Base-by-base conservation (phyloP, 2,797 vertebrate genomes). In the Tiaroga cobitis region DNA sequence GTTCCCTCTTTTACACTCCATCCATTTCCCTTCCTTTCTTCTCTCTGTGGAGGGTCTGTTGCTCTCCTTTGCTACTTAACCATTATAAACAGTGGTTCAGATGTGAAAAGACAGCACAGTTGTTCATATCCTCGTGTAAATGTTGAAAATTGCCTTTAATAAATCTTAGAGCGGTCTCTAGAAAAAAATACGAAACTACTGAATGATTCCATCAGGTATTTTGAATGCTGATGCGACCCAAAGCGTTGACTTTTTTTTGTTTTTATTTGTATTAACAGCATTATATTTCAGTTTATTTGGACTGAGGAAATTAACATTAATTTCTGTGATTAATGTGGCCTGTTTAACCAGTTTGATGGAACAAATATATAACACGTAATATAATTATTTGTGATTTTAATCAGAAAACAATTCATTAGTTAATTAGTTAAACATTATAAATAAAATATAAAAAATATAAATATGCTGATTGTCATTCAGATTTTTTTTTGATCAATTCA, bases 71-170 rank as follows among this genome's bases (percentile, higher is more conserved):
- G 81, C 80, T 88, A 80, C 90, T 72, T 84, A 89, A 90, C 70
- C 84, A 88, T 93, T 89, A 89, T 90, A 80, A 69, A 65, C 90
- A 81, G 90, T 43, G 68, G 86, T 91, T 80, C 82, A 90, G 91
- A 94, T 88, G 79, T 85, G 88, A 92, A 86, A 70, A 87, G 87
- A 92, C 91, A 75, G 75, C 82, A 26, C 59, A 88, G 34, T 80
- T 84, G 78, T 89, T 88, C n/a, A 19, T 85, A 80, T 89, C 86
- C 78, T 88, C 83, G 16, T 15, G 34, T 91, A 87, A 87, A 88
- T 85, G 90, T 67, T 77, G 49, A 69, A 90, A 37, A 37, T 74
- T 15, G 29, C 29, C 46, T 34, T 13, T 34, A 54, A 54, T 34
- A 3, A 13, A 74, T 54, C 46, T 8, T 10, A 75, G 18, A 21